A percentile compares a stretch with the other conserved stretches of the same genome.
These are phyloP conservation scores for Cichlasoma orientale DNA, from an alignment of 2,797 vertebrate genomes.

Conservation along the genomic window DNA sequence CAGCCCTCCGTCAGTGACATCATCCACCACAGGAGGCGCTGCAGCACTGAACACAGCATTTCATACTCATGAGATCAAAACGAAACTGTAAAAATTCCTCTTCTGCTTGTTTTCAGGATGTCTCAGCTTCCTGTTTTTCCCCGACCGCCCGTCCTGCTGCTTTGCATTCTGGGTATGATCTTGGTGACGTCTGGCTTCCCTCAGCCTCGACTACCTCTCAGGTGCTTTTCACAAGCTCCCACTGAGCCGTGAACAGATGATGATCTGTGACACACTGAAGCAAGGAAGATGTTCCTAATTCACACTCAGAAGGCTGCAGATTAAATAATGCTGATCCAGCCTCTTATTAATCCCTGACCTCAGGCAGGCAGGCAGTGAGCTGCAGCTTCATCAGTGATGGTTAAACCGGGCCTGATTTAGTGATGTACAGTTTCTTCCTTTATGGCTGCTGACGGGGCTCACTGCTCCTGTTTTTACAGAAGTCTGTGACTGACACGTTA, in stretches of 20 bases:
- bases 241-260: not conserved
- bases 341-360: no score
- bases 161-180: constrained; percentile 70
- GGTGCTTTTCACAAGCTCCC: constrained; percentile 32
- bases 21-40: not conserved
- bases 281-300: not conserved
- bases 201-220: constrained; percentile 61
- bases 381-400: no score
- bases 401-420: no score
- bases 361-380: no score
- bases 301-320: no score
- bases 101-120: constrained; percentile 58
- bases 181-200: constrained; percentile 71
- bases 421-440: no score
- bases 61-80: not conserved
- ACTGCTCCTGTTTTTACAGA: no score
- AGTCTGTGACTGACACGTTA: no score
- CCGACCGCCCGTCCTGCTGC: constrained; percentile 52
- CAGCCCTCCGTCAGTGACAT: no score
- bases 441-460: no score
- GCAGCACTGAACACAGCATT: not conserved
- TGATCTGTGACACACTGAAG: not conserved
- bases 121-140: constrained; percentile 29
- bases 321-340: no score
- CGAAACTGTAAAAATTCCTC: not conserved